Conservation (phyloP, 2,797 vertebrate genomes). For the Coilia nasus region DNA sequence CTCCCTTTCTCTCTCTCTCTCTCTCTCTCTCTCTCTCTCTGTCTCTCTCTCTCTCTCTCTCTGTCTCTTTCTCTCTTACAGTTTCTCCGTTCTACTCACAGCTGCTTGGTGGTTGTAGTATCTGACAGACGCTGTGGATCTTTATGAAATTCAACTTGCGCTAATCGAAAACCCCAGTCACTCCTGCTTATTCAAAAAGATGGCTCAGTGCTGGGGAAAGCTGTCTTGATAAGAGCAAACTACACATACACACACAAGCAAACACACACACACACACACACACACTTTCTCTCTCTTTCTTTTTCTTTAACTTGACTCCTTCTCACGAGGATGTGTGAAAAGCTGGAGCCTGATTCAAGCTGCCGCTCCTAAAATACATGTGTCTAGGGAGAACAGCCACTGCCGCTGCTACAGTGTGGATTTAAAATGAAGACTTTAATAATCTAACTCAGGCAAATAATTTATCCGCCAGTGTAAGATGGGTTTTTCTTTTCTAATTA, state of each 20-base stretch:
- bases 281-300: conserved; percentile 12
- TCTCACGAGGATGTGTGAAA: neutral
- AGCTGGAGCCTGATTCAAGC: conserved; percentile 32
- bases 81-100: conserved; percentile 38
- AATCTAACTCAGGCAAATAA: conserved; percentile 41
- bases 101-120: conserved; percentile 39
- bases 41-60: conserved; percentile 11
- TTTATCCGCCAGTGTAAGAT: conserved; percentile 50
- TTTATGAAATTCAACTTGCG: conserved; percentile 50
- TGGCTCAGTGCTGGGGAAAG: conserved; percentile 47
- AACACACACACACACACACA: conserved; percentile 20
- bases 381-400: conserved; percentile 25
- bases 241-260: neutral
- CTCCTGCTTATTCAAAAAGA: conserved; percentile 55
- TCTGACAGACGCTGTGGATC: conserved; percentile 40
- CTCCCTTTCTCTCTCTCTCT: neutral
- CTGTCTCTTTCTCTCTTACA: conserved; percentile 25
- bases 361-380: conserved; percentile 37
- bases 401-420: neutral
- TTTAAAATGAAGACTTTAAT: conserved; percentile 41
- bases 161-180: conserved; percentile 58
- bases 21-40: neutral
- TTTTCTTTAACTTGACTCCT: neutral
- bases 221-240: conserved; percentile 54
- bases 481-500: conserved; percentile 47